A percentile compares a stretch with the other conserved stretches of the same genome.
Evolutionary conservation across 2,113 vertebrate genomes (phyloP).

Genomic region (Ivindomyrus marchei): DNA sequence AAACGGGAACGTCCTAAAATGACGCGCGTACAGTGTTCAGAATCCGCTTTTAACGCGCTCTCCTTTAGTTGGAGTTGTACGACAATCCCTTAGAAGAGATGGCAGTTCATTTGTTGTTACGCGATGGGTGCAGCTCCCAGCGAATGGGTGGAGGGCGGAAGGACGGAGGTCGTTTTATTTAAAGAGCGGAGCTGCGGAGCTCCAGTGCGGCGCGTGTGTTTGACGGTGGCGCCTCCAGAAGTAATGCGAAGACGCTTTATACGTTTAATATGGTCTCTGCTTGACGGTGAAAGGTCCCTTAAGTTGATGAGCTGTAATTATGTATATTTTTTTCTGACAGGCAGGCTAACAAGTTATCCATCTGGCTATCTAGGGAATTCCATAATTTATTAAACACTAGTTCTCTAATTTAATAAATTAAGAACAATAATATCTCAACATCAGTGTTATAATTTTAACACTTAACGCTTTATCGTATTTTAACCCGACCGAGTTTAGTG

Average conservation of each 20-base stretch:
- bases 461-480: background rate
- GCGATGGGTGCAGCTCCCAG: background rate
- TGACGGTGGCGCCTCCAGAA: background rate
- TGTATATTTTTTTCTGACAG: background rate
- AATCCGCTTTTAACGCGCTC: background rate
- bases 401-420: background rate
- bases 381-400: background rate
- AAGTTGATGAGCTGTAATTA: background rate
- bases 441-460: background rate
- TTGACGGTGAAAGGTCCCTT: background rate
- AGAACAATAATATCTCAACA: background rate
- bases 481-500: background rate
- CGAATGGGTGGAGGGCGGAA: background rate
- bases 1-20: background rate
- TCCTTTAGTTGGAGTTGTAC: conserved; percentile 6
- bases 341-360: background rate
- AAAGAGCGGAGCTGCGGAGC: background rate
- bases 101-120: background rate
- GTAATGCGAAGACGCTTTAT: background rate
- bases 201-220: background rate
- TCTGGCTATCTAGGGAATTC: background rate
- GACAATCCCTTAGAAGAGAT: background rate
- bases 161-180: conserved; percentile 14
- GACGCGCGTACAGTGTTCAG: background rate
- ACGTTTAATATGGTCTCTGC: background rate